Evolutionary conservation across 2,113 vertebrate species (phyloP).

Genomic region (Anhinga rufa): DNA sequence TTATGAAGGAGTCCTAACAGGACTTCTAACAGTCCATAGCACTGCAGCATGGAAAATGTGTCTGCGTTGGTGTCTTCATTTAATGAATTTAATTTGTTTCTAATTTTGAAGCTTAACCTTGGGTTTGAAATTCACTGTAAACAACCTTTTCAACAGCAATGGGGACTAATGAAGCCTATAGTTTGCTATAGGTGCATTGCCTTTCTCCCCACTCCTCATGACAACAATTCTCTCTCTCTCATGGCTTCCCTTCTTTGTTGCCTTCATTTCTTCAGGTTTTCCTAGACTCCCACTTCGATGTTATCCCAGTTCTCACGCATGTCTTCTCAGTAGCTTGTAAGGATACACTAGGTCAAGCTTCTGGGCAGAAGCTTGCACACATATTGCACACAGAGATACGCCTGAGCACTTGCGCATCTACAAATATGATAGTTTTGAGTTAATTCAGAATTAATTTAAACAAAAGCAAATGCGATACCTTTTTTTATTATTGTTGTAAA

Average conservation of each 20-base stretch:
- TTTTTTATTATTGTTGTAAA: background rate
- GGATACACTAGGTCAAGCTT: background rate
- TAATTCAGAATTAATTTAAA: background rate
- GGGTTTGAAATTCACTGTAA: background rate
- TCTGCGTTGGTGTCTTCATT: background rate
- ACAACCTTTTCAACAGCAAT: background rate
- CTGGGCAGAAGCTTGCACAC: background rate
- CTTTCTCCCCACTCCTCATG: background rate
- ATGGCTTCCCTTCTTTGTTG: background rate
- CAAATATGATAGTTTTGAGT: background rate
- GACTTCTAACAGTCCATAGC: background rate
- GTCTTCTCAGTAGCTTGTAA: background rate
- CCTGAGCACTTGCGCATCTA: background rate
- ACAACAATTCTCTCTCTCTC: background rate
- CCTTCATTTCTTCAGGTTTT: background rate
- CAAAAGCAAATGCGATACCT: background rate
- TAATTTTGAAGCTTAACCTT: background rate
- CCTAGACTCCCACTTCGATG: background rate
- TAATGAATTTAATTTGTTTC: background rate
- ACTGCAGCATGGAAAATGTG: background rate
- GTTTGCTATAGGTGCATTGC: background rate
- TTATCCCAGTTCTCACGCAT: background rate
- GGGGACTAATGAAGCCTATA: background rate
- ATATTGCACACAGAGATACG: background rate
- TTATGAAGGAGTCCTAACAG: background rate